phyloP scores from a whole-genome alignment of 2,113 vertebrate genomes.

The Paradisaea rubra region DNA sequence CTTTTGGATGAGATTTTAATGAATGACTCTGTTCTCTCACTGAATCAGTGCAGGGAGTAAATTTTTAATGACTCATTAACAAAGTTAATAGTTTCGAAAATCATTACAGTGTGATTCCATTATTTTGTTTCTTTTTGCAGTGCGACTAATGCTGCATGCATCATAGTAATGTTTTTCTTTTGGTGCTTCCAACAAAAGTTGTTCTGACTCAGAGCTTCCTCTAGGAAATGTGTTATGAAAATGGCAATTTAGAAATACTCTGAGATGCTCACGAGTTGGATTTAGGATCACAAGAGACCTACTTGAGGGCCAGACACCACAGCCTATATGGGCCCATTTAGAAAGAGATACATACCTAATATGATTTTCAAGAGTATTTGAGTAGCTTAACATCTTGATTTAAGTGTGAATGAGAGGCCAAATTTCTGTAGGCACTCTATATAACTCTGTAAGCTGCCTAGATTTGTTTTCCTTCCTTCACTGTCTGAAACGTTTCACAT shows the following conservation, averaged over 20 bases:
- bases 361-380: not conserved
- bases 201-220: not conserved
- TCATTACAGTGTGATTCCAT: constrained; percentile 17
- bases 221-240: not conserved
- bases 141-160: constrained; percentile 20
- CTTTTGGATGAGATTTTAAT: constrained; percentile 33
- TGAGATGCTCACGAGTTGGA: not conserved
- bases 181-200: not conserved
- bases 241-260: not conserved
- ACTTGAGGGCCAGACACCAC: not conserved
- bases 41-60: constrained; percentile 18
- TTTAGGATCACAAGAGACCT: not conserved
- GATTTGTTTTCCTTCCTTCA: not conserved
- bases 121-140: constrained; percentile 50
- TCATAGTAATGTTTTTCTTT: constrained; percentile 47
- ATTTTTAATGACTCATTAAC: constrained; percentile 63
- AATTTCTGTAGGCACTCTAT: not conserved
- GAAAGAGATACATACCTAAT: not conserved
- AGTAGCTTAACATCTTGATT: not conserved
- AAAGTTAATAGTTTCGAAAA: constrained; percentile 59
- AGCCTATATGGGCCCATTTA: not conserved
- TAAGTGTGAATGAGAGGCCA: not conserved
- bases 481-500: not conserved
- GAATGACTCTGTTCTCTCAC: constrained; percentile 16
- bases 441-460: not conserved